Base-by-base conservation (phyloP, 2,797 vertebrate genomes). In the Parauchenoglanis punctatus region DNA sequence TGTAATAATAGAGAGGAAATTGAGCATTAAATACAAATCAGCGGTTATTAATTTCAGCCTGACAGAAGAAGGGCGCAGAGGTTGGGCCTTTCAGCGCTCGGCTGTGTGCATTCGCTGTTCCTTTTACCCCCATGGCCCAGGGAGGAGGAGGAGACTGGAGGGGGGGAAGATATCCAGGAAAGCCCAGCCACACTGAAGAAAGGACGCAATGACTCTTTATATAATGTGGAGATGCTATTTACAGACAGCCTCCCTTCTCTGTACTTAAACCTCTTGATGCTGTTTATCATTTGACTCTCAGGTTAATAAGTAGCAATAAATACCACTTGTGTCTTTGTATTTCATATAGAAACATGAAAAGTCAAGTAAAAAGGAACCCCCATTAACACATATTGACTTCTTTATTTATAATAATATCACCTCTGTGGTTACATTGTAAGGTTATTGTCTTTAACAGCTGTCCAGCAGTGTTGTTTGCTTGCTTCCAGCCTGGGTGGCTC, bases 11-110 rank as follows among this genome's bases (percentile, higher is more conserved):
- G 92, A 94, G 93, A 94, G 93, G 94, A 95, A 96, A 94, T 92
- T 92, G 93, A 95, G 94, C 94, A 94, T 95, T 94, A 93, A 95
- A 93, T 93, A 93, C 92, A 95, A 95, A 96, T 95, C 94, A 96
- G 90, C 90, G 90, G 93, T 93, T 93, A 93, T 92, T 95, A 92
- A 94, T 94, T 95, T 92, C 49, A 89, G 90, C 88, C 89, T 72
- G 77, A 93, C 70, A 88, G 89, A 73, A 77, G 89, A 92, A 92
- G 86, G 94, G 91, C 88, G 83, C 90, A 91, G 92, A 91, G 93
- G 94, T 90, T 92, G 93, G 91, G 89, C 63, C 82, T 91, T 92
- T 92, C 73, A 90, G 89, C 89, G 86, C 89, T 81, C 49, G 6
- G 17, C 61, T 61, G 63, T 86, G 67, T 90, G 81, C 81, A 85